phyloP scores from a whole-genome alignment of 2,113 vertebrate genomes.

The Oncorhynchus keta region DNA sequence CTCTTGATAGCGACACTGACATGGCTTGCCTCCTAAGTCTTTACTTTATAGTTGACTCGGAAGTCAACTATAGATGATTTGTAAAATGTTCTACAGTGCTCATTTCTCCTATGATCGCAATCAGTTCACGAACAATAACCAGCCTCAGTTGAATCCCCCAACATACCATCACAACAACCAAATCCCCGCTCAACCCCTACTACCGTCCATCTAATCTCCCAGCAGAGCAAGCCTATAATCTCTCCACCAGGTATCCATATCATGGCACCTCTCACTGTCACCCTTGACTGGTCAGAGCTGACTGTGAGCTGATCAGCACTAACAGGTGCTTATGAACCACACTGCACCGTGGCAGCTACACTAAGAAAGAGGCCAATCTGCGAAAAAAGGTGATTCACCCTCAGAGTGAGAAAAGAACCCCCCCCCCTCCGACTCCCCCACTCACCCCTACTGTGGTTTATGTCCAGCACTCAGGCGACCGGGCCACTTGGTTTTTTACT shows the following conservation, averaged over 20 bases:
- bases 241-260: background rate
- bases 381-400: background rate
- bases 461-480: conserved; percentile 30
- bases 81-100: no score
- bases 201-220: background rate
- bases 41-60: background rate
- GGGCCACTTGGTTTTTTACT: conserved; percentile 48
- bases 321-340: background rate
- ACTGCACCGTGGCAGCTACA: background rate
- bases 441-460: background rate
- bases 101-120: no score
- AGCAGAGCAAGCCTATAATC: background rate
- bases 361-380: background rate
- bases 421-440: background rate
- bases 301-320: background rate
- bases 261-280: background rate
- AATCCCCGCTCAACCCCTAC: background rate
- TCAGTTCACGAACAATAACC: background rate
- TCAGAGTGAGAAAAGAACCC: background rate
- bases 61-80: background rate
- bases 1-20: background rate
- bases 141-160: background rate
- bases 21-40: no score
- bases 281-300: background rate
- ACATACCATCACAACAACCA: background rate